Evolutionary conservation across 2,113 vertebrate species (phyloP), one percentile per base, ranked within the genome.

Genomic region (Psittacula cyanocephala): DNA sequence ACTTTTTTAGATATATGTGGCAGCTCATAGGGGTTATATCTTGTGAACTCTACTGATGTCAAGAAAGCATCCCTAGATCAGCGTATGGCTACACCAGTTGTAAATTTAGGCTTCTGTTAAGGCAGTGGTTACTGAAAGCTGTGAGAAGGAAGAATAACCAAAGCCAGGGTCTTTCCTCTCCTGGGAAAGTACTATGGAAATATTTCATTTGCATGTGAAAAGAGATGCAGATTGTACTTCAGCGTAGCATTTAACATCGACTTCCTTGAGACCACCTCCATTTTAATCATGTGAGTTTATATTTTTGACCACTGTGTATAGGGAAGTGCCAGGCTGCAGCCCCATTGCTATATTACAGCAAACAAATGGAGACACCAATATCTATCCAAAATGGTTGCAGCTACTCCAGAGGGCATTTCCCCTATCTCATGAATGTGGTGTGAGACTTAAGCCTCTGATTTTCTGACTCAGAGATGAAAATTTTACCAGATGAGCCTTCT

Each of bases 401-500:
- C 62, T 53, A 15, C 37, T 49, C 62, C 25, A 11, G 47, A 7
- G 57, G 43, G 57, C 24, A 33, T 80, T 70, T 81, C 52, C 79
- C 74, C 84, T 82, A 53, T 78, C 60, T 88, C 72, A 24, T 4
- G 0, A 33, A 70, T 0, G 4, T 6, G 44, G 55, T 31, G 31
- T n/a, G 86, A 76, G n/a, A 41, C 33, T 60, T 71, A 49, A 92
- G 57, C 72, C 80, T 50, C 23, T 1, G 11, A 72, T 96, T 77
- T 85, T 81, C 91, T 87, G 91, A 86, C 79, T 83, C 43, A 3
- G 43, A 89, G 89, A 60, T 43, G 24, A 65, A 39, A 52, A 11
- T 35, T 87, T 33, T 29, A 88, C 65, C 91, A 93, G 96, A 97
- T 64, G 46, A 96, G 43, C 63, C 44, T 89, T 82, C 71, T 50